These are phyloP conservation scores for Parnassius apollo DNA, from an alignment of 2,888 invertebrate species.

Conservation along the genomic window DNA sequence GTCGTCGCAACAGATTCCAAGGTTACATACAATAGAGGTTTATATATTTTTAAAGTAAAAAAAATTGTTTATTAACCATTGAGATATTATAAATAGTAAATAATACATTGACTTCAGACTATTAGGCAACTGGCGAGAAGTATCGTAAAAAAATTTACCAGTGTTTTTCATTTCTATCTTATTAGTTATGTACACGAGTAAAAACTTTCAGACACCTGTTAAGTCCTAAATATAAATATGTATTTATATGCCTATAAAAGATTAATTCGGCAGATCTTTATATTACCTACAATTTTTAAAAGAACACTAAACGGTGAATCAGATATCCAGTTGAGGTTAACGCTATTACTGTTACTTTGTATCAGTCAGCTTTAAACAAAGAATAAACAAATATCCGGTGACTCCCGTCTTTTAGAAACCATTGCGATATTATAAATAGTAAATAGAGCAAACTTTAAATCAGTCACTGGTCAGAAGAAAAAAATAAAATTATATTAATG, in stretches of 20 bases:
- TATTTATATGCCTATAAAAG: constrained; percentile 60
- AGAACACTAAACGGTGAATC: constrained; percentile 71
- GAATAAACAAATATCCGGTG: constrained; percentile 23
- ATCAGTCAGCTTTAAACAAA: constrained; percentile 25
- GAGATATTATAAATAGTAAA: neutral
- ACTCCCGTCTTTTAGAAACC: constrained; percentile 13
- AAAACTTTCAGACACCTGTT: constrained; percentile 33
- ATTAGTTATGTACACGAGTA: constrained; percentile 27
- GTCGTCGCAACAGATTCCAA: constrained; percentile 7
- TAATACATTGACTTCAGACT: constrained; percentile 12
- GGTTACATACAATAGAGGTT: constrained; percentile 1
- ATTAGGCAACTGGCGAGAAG: constrained; percentile 24
- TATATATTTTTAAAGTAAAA: constrained; percentile 4
- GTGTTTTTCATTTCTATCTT: constrained; percentile 17
- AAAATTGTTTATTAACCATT: neutral
- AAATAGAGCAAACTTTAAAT: constrained; percentile 23
- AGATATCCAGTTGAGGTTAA: constrained; percentile 27
- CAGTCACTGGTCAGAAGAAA: constrained; percentile 11
- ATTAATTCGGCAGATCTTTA: constrained; percentile 75
- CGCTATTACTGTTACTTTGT: constrained; percentile 36
- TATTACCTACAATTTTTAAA: constrained; percentile 55
- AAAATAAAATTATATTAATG: constrained; percentile 5
- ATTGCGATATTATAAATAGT: constrained; percentile 28
- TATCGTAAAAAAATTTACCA: constrained; percentile 23
- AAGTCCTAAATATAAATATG: constrained; percentile 39